phyloP scores from a whole-genome alignment of 2,888 invertebrate genomes.

The Brachyopa scutellaris region DNA sequence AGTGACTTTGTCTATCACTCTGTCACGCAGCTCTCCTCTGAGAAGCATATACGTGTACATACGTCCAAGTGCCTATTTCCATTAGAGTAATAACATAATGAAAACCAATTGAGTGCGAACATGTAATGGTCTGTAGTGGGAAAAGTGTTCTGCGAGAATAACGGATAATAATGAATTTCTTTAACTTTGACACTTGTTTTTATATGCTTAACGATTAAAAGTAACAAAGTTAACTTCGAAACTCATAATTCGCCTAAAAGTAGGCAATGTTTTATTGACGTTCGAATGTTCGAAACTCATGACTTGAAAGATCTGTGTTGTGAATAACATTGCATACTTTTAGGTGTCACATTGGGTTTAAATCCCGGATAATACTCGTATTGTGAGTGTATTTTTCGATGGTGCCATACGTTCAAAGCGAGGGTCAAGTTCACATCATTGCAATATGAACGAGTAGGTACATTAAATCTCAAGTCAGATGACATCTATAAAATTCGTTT shows the following conservation, averaged over 20 bases:
- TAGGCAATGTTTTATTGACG: not conserved
- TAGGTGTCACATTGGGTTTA: not conserved
- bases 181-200: not conserved
- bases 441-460: no score
- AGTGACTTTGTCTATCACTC: constrained; percentile 11
- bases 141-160: no score
- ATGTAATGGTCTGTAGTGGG: not conserved
- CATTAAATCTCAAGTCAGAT: no score
- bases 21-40: not conserved
- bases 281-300: not conserved
- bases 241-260: not conserved
- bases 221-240: not conserved
- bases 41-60: not conserved
- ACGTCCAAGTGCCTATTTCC: not conserved
- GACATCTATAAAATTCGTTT: no score
- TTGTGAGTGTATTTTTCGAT: not conserved
- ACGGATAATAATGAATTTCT: not conserved
- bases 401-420: not conserved
- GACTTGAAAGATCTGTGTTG: not conserved
- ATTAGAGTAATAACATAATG: constrained; percentile 3
- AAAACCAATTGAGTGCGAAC: constrained; percentile 10
- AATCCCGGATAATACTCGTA: no score
- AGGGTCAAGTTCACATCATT: not conserved
- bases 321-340: not conserved
- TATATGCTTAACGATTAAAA: no score